phyloP scores from a whole-genome alignment of 2,888 invertebrate genomes.

The Seladonia tumulorum region DNA sequence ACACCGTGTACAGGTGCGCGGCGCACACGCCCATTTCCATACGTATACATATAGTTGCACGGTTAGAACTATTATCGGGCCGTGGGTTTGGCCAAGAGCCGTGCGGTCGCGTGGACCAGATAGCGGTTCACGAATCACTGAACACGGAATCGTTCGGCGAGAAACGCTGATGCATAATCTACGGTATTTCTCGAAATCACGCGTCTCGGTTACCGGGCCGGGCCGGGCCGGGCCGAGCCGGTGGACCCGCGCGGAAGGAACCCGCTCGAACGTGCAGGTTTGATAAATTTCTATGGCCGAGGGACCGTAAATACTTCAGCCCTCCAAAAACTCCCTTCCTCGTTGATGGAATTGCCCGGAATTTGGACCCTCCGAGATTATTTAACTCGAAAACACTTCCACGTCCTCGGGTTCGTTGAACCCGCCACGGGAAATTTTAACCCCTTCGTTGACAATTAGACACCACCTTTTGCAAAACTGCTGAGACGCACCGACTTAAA shows the following conservation, averaged over 20 bases:
- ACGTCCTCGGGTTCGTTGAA: neutral
- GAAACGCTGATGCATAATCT: constrained; percentile 70
- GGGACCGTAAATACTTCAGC: constrained; percentile 3
- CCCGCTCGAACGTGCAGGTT: constrained; percentile 19
- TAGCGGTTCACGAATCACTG: constrained; percentile 70
- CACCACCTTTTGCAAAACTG: neutral
- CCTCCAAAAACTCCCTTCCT: neutral
- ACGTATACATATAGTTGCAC: constrained; percentile 41
- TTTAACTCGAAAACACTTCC: neutral
- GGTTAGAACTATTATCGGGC: constrained; percentile 65
- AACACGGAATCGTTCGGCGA: constrained; percentile 63
- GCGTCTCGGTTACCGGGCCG: constrained; percentile 43
- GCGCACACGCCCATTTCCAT: constrained; percentile 39
- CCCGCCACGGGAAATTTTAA: neutral
- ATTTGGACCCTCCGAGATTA: neutral
- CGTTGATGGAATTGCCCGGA: neutral
- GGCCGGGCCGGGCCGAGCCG: neutral
- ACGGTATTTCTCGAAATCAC: constrained; percentile 63
- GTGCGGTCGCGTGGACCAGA: constrained; percentile 70
- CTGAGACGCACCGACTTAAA: neutral
- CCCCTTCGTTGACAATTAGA: neutral
- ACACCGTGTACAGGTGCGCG: constrained; percentile 23
- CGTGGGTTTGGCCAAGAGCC: constrained; percentile 57
- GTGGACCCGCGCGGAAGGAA: constrained; percentile 22
- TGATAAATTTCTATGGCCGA: constrained; percentile 25